A percentile compares a stretch with the other conserved stretches of the same genome.
Evolutionary conservation across 2,888 invertebrate genomes (phyloP).

Genomic region (Polyommatus icarus): DNA sequence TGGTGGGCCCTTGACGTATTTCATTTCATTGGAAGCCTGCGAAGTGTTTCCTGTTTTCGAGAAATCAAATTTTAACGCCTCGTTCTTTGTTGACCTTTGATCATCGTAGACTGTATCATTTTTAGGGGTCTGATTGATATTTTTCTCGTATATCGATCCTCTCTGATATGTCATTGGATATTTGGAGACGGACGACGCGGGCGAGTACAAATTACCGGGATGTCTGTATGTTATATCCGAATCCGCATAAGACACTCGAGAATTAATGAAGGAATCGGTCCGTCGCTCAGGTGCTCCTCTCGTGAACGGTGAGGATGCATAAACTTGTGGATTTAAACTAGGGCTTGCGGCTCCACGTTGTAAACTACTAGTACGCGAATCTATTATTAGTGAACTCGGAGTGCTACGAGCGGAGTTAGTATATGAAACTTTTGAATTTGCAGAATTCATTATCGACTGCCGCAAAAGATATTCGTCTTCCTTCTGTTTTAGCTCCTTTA

Average conservation of each 20-base stretch:
- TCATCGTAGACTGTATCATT: constrained; percentile 41
- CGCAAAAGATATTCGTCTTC: constrained; percentile 78
- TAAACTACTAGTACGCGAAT: constrained; percentile 59
- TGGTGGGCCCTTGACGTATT: constrained; percentile 51
- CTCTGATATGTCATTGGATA: constrained; percentile 49
- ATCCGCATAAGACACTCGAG: constrained; percentile 47
- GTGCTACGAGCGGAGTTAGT: constrained; percentile 53
- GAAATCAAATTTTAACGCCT: constrained; percentile 9
- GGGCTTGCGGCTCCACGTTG: constrained; percentile 57
- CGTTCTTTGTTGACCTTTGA: not conserved
- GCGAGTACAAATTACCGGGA: constrained; percentile 53
- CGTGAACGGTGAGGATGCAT: constrained; percentile 53
- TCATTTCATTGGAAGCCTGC: constrained; percentile 38
- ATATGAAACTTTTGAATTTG: constrained; percentile 43
- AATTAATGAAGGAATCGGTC: constrained; percentile 61
- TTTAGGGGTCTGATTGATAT: constrained; percentile 50
- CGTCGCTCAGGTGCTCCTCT: constrained; percentile 63
- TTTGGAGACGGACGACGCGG: constrained; percentile 42
- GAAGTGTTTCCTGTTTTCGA: constrained; percentile 10
- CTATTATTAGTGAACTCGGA: constrained; percentile 51
- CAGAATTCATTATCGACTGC: constrained; percentile 53
- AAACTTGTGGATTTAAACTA: constrained; percentile 49
- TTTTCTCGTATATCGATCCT: constrained; percentile 48
- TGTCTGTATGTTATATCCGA: constrained; percentile 59
- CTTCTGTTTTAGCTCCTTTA: constrained; percentile 82